Conservation (phyloP, 2,888 invertebrate species). For the Acanthosoma haemorrhoidale region DNA sequence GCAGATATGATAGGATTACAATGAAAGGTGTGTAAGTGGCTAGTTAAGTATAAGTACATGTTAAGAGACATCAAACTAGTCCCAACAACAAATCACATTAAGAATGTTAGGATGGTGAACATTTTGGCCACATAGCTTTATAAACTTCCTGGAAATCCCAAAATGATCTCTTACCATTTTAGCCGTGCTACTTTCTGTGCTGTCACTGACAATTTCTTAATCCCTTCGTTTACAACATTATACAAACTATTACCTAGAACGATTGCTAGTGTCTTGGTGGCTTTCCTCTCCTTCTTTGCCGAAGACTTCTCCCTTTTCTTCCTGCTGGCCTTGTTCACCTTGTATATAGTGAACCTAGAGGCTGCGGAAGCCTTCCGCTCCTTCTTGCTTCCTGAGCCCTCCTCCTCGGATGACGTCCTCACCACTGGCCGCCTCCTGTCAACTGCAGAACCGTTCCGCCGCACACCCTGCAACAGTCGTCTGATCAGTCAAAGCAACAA, state of each 20-base stretch:
- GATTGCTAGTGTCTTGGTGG: constrained; percentile 96
- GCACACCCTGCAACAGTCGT: constrained; percentile 39
- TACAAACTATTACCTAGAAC: constrained; percentile 97
- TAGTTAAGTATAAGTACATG: no score
- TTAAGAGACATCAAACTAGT: no score
- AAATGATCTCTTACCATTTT: no score
- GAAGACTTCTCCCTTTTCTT: constrained; percentile 92
- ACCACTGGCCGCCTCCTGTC: constrained; percentile 43
- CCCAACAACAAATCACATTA: no score
- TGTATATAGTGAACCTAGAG: constrained; percentile 83
- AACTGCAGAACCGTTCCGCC: constrained; percentile 45
- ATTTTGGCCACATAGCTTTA: no score
- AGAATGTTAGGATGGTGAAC: no score
- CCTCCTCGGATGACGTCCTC: constrained; percentile 42
- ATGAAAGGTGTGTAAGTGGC: no score
- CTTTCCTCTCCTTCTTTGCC: constrained; percentile 91
- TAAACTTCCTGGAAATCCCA: no score
- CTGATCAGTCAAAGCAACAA: background rate
- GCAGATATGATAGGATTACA: no score
- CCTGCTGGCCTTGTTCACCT: constrained; percentile 88
- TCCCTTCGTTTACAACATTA: no score
- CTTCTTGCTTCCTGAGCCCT: constrained; percentile 56
- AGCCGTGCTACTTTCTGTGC: no score
- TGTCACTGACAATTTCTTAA: no score
- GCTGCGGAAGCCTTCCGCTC: constrained; percentile 61